phyloP scores from a whole-genome alignment of 2,888 invertebrate genomes.

The Drosophila greeni region DNA sequence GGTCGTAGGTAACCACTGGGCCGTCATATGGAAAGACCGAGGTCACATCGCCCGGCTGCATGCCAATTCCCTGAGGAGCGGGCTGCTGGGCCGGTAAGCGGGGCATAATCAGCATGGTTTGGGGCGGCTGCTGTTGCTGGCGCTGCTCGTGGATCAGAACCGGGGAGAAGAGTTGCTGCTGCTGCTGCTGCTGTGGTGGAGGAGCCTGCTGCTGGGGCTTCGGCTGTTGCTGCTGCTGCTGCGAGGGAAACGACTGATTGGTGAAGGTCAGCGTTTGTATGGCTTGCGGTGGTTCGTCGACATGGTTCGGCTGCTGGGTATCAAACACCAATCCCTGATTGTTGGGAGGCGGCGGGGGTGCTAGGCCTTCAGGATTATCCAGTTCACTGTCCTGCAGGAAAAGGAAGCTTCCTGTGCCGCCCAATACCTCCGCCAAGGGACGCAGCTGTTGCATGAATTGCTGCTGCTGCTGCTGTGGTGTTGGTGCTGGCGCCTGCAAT shows the following conservation, averaged over 20 bases:
- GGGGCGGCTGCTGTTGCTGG: conserved; percentile 57
- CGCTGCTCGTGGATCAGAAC: conserved; percentile 61
- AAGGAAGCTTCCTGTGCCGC: conserved; percentile 87
- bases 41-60: conserved; percentile 64
- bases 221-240: conserved; percentile 78
- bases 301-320: conserved; percentile 55
- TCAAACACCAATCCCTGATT: conserved; percentile 65
- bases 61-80: conserved; percentile 60
- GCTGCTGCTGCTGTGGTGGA: conserved; percentile 39
- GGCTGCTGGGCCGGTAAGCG: conserved; percentile 60
- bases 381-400: conserved; percentile 95
- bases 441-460: conserved; percentile 81
- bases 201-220: conserved; percentile 44
- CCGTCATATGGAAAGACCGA: conserved; percentile 67
- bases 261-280: conserved; percentile 92
- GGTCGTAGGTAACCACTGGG: conserved; percentile 66
- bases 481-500: conserved; percentile 80
- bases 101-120: conserved; percentile 70
- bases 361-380: conserved; percentile 83
- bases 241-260: conserved; percentile 85
- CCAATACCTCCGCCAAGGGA: conserved; percentile 87
- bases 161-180: conserved; percentile 70
- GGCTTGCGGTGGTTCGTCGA: conserved; percentile 77
- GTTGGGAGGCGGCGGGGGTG: conserved; percentile 54
- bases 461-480: conserved; percentile 81